These are phyloP conservation scores for Montipora capitata DNA, from an alignment of 92 coral and sea anemone species.

Conservation along the genomic window DNA sequence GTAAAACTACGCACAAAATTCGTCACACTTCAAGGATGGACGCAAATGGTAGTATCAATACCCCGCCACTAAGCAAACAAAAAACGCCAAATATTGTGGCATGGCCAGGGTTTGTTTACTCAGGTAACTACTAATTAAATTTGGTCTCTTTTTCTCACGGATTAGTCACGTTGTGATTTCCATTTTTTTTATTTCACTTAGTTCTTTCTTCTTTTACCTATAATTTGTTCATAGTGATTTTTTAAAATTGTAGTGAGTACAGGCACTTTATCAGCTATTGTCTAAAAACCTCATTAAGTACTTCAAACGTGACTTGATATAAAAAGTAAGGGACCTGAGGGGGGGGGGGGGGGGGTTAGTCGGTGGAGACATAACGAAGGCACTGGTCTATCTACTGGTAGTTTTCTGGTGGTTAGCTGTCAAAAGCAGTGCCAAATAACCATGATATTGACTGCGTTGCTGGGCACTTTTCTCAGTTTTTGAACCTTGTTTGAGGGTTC, in stretches of 20 bases:
- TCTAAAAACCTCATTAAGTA: slow-evolving; percentile 1
- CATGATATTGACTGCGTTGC: too few species aligned
- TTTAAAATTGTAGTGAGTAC: neutral
- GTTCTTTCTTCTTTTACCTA: neutral
- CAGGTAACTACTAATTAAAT: too few species aligned
- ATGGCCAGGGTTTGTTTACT: too few species aligned
- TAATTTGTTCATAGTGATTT: neutral
- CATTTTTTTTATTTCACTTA: neutral
- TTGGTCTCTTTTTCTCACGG: neutral
- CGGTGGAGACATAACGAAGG: neutral
- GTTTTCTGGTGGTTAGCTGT: neutral
- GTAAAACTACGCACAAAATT: too few species aligned
- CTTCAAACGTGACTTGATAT: neutral
- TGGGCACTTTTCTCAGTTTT: too few species aligned
- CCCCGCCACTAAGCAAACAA: too few species aligned
- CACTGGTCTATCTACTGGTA: neutral
- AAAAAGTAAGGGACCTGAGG: neutral
- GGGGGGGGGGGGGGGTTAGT: too few species aligned
- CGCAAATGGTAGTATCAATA: too few species aligned
- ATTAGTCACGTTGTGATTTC: neutral
- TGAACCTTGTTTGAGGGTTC: neutral
- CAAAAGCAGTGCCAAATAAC: neutral
- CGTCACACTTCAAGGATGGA: too few species aligned
- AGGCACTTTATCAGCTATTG: neutral
- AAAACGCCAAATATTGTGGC: too few species aligned